phyloP scores from a whole-genome alignment of 2,113 vertebrate genomes.

The Oceanodroma tethys region DNA sequence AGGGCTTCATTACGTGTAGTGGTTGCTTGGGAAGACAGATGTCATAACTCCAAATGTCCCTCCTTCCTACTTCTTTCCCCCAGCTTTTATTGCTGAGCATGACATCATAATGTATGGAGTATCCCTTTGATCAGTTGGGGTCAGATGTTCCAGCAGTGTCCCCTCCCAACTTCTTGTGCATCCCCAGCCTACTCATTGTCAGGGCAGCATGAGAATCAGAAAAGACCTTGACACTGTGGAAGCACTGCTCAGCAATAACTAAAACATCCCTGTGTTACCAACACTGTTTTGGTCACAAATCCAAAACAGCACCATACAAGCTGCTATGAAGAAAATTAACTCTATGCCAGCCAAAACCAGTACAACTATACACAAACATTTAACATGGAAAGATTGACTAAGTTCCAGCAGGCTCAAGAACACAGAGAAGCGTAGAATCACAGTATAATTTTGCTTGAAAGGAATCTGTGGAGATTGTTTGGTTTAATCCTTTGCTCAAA shows the following conservation, averaged over 20 bases:
- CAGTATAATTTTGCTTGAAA: background rate
- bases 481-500: background rate
- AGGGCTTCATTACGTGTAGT: background rate
- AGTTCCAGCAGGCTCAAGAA: background rate
- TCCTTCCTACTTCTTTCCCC: background rate
- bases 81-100: background rate
- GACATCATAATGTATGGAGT: background rate
- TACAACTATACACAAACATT: background rate
- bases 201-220: background rate
- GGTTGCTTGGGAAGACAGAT: accelerated
- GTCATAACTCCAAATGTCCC: accelerated
- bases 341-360: background rate
- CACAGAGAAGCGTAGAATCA: background rate
- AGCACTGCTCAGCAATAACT: background rate
- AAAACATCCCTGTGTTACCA: background rate
- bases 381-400: background rate
- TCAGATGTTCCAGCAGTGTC: accelerated
- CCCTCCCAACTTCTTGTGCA: background rate
- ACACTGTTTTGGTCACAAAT: background rate
- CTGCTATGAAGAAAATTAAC: background rate
- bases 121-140: background rate
- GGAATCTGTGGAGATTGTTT: background rate
- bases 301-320: background rate
- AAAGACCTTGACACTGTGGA: background rate
- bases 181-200: background rate